phyloP scores from a whole-genome alignment of 2,888 invertebrate species.

The Stratiomys singularior region DNA sequence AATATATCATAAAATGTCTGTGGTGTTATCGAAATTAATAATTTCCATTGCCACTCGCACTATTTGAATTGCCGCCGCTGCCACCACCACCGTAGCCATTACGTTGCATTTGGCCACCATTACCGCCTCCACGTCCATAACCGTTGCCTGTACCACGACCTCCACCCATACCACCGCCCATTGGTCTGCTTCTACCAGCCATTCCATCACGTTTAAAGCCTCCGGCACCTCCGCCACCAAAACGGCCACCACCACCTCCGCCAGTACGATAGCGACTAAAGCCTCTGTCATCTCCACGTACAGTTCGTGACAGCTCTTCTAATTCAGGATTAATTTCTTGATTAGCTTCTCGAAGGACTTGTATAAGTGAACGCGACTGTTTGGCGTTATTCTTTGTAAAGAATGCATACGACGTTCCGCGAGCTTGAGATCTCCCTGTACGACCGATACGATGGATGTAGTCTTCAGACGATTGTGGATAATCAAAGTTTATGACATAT shows the following conservation, averaged over 20 bases:
- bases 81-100: slow-evolving; percentile 11
- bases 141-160: slow-evolving; percentile 49
- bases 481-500: slow-evolving; percentile 95
- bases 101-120: slow-evolving; percentile 46
- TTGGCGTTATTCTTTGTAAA: slow-evolving; percentile 88
- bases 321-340: slow-evolving; percentile 89
- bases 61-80: neutral
- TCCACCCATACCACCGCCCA: slow-evolving; percentile 49
- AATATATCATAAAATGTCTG: too few relatives aligned
- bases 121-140: slow-evolving; percentile 50
- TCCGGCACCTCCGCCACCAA: slow-evolving; percentile 56
- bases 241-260: slow-evolving; percentile 64
- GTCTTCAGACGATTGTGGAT: slow-evolving; percentile 93
- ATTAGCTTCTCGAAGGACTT: slow-evolving; percentile 88
- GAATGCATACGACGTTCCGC: slow-evolving; percentile 93
- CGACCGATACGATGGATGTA: slow-evolving; percentile 96
- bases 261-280: slow-evolving; percentile 52
- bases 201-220: slow-evolving; percentile 52
- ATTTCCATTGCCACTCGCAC: neutral
- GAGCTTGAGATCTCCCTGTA: slow-evolving; percentile 86
- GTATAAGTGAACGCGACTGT: slow-evolving; percentile 87
- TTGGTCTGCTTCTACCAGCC: slow-evolving; percentile 50
- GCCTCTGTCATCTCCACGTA: slow-evolving; percentile 57
- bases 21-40: neutral
- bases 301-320: slow-evolving; percentile 76